Evolutionary conservation across 2,888 invertebrate genomes (phyloP).

Genomic region (Actias luna): DNA sequence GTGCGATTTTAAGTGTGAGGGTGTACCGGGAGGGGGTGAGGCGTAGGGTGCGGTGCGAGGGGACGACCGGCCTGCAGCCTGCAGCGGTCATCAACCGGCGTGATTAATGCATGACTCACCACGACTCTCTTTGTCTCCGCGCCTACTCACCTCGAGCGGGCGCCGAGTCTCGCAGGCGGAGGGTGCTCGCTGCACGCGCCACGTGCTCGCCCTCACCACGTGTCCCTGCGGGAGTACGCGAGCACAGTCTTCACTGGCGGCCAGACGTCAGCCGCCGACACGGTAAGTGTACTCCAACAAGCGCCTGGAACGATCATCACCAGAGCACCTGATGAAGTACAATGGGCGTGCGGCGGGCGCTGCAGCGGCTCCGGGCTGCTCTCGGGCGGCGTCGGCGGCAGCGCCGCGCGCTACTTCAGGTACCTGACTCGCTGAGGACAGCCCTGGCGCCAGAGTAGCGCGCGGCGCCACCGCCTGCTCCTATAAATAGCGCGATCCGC

Average conservation of each 20-base stretch:
- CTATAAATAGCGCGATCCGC: constrained; percentile 62
- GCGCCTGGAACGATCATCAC: constrained; percentile 95
- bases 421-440: constrained; percentile 94
- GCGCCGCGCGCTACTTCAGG: constrained; percentile 99
- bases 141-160: constrained; percentile 31
- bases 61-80: constrained; percentile 53
- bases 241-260: constrained; percentile 25
- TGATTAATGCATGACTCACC: constrained; percentile 68
- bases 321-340: constrained; percentile 99
- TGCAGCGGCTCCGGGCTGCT: constrained; percentile 27
- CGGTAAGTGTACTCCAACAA: constrained; percentile 99
- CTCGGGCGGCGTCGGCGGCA: constrained; percentile 59
- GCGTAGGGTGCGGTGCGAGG: constrained; percentile 41
- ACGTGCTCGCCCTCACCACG: constrained; percentile 41
- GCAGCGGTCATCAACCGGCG: constrained; percentile 67
- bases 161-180: constrained; percentile 19
- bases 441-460: constrained; percentile 95
- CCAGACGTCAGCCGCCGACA: constrained; percentile 84
- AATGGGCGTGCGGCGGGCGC: constrained; percentile 95
- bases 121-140: constrained; percentile 61
- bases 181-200: constrained; percentile 21
- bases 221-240: constrained; percentile 21
- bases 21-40: constrained; percentile 46
- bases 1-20: constrained; percentile 54
- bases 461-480: constrained; percentile 81